These are phyloP conservation scores for Pogonognathellus flavescens DNA, from an alignment of 1,140 invertebrate species.

Conservation along the genomic window DNA sequence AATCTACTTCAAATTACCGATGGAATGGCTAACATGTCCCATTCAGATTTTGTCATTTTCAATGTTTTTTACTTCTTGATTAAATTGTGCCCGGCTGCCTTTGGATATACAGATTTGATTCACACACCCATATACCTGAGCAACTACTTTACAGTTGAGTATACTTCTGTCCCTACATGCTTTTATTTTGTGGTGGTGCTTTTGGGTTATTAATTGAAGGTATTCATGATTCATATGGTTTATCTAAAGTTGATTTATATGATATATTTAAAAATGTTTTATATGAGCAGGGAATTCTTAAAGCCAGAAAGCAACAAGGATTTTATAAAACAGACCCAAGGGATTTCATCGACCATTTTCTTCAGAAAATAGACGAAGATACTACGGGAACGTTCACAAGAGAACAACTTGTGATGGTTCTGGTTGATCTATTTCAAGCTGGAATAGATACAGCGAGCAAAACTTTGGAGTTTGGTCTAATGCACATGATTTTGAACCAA, in stretches of 20 bases:
- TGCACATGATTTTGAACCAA: conserved; percentile 71
- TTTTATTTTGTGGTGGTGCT: too few relatives aligned
- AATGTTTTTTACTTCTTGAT: conserved; percentile 37
- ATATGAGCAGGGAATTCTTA: conserved; percentile 33
- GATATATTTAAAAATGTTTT: too few relatives aligned
- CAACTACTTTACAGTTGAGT: conserved; percentile 39
- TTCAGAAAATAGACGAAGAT: conserved; percentile 68
- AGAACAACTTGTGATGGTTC: conserved; percentile 60
- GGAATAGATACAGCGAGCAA: conserved; percentile 73
- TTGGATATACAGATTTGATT: conserved; percentile 20
- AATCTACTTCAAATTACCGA: conserved; percentile 35
- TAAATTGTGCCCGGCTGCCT: conserved; percentile 18
- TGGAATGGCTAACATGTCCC: conserved; percentile 41
- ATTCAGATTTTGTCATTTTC: conserved; percentile 19
- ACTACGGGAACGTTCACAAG: conserved; percentile 54
- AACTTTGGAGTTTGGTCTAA: conserved; percentile 72
- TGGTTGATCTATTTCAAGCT: conserved; percentile 66
- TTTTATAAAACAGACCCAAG: conserved; percentile 67
- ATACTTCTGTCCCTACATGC: too few relatives aligned
- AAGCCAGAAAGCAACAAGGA: conserved; percentile 45
- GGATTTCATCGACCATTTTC: conserved; percentile 71
- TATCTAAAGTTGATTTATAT: too few relatives aligned
- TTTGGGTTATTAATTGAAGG: not conserved
- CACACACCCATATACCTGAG: conserved; percentile 1
- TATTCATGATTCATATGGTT: too few relatives aligned